Percentiles rank a stretch among this genome's conserved stretches.
Evolutionary conservation across 2,797 vertebrate species (phyloP).

Genomic region (Oryzias sinensis): DNA sequence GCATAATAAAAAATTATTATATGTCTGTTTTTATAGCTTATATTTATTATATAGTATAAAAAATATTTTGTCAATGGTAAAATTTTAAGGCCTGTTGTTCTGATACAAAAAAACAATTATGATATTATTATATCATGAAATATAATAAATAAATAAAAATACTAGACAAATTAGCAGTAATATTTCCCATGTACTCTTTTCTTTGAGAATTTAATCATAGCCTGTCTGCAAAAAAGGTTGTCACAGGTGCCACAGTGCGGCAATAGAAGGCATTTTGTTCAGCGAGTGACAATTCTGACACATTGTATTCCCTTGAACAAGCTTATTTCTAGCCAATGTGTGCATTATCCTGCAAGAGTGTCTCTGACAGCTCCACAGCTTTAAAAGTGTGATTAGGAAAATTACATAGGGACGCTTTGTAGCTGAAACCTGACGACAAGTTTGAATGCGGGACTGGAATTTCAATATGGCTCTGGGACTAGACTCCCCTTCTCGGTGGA

Average conservation of each 20-base stretch:
- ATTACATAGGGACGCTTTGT: conserved; percentile 60
- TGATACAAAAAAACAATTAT: conserved; percentile 12
- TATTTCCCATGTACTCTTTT: conserved; percentile 34
- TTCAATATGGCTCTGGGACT: conserved; percentile 51
- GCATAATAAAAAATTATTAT: too few relatives aligned
- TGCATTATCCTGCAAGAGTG: conserved; percentile 45
- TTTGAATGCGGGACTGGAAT: conserved; percentile 53
- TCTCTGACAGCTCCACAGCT: conserved; percentile 63
- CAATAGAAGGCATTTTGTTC: conserved; percentile 54
- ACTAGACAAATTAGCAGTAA: conserved; percentile 29
- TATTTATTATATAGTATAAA: conserved; percentile 7
- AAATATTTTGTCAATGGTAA: conserved; percentile 3
- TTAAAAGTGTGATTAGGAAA: conserved; percentile 67
- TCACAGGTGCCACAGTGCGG: conserved; percentile 54
- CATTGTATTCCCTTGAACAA: conserved; percentile 37
- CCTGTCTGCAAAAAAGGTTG: conserved; percentile 43
- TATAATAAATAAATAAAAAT: conserved; percentile 35
- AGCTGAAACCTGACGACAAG: conserved; percentile 51
- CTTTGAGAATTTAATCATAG: conserved; percentile 58
- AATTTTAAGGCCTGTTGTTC: conserved; percentile 1
- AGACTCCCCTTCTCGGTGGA: conserved; percentile 21
- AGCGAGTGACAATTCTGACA: conserved; percentile 47
- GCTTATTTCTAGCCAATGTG: conserved; percentile 49
- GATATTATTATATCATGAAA: too few relatives aligned
- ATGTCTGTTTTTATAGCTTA: not conserved